Evolutionary conservation across 2,113 vertebrate species (phyloP).

Genomic region (Phrynocephalus versicolor): DNA sequence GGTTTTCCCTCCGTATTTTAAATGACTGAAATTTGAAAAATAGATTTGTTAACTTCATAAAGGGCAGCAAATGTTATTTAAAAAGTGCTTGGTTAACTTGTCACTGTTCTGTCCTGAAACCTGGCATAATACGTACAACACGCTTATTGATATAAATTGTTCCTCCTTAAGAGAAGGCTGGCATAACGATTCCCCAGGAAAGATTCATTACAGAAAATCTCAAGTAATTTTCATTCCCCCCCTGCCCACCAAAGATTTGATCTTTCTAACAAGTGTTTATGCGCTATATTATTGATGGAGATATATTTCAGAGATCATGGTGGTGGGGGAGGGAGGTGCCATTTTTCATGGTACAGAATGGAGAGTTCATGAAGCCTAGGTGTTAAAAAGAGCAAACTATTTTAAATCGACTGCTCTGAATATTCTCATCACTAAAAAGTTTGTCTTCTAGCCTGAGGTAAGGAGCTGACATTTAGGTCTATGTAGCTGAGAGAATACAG

Average conservation of each 20-base stretch:
- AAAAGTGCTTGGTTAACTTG: slow-evolving; percentile 74
- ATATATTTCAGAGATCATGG: slow-evolving; percentile 44
- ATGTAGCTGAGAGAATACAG: slow-evolving; percentile 42
- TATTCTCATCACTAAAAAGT: slow-evolving; percentile 28
- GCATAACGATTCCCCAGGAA: slow-evolving; percentile 61
- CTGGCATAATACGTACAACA: slow-evolving; percentile 58
- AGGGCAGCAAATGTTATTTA: slow-evolving; percentile 77
- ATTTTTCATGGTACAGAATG: slow-evolving; percentile 40
- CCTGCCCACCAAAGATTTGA: slow-evolving; percentile 33
- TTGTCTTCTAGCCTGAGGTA: slow-evolving; percentile 59
- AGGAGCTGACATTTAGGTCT: slow-evolving; percentile 53
- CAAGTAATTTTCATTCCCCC: slow-evolving; percentile 61
- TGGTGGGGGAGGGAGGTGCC: slow-evolving; percentile 27
- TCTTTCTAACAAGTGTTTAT: slow-evolving; percentile 49
- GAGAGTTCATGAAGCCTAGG: slow-evolving; percentile 47
- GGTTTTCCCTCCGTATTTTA: slow-evolving; percentile 71
- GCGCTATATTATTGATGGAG: slow-evolving; percentile 45
- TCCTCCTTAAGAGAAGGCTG: slow-evolving; percentile 61
- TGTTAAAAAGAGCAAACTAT: slow-evolving; percentile 33
- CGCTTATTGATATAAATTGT: slow-evolving; percentile 73
- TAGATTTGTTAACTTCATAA: slow-evolving; percentile 79
- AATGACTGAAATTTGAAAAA: slow-evolving; percentile 78
- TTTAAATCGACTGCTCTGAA: slow-evolving; percentile 30
- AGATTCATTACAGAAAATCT: slow-evolving; percentile 68
- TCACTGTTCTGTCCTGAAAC: slow-evolving; percentile 72